Conservation (phyloP, 1,140 invertebrate species). For the Drosophila persimilis region DNA sequence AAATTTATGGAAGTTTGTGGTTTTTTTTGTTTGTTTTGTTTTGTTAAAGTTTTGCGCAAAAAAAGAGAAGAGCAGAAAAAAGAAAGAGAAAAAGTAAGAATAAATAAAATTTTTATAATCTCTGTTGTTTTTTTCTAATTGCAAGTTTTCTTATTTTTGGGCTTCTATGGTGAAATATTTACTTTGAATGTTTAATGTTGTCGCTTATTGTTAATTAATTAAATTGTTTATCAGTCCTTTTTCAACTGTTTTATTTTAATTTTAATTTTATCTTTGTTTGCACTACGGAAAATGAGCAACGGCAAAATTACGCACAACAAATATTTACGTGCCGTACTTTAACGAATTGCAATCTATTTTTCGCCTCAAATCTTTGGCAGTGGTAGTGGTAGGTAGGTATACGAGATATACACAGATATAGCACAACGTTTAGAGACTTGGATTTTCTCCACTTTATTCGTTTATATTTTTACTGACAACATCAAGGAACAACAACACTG, state of each 20-base stretch:
- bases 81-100: slow-evolving; percentile 78
- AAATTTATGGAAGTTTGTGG: slow-evolving; percentile 22
- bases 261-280: slow-evolving; percentile 36
- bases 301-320: slow-evolving; percentile 60
- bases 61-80: slow-evolving; percentile 74
- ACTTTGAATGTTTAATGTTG: slow-evolving; percentile 41
- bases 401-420: slow-evolving; percentile 37
- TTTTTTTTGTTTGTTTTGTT: slow-evolving; percentile 22
- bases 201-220: slow-evolving; percentile 54
- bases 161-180: slow-evolving; percentile 24
- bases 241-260: slow-evolving; percentile 5
- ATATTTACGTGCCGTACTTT: slow-evolving; percentile 63
- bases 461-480: slow-evolving; percentile 55
- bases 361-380: slow-evolving; percentile 7
- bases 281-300: slow-evolving; percentile 62
- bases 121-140: slow-evolving; percentile 62
- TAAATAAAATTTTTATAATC: slow-evolving; percentile 78
- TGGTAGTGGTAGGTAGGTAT: slow-evolving; percentile 26
- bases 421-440: slow-evolving; percentile 57
- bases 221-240: slow-evolving; percentile 14
- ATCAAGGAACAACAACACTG: slow-evolving; percentile 75
- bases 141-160: neutral
- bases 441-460: slow-evolving; percentile 18
- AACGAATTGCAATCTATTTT: slow-evolving; percentile 35
- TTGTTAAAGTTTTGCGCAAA: slow-evolving; percentile 50